These are phyloP conservation scores for Halcyon chelicuti DNA, from an alignment of 2,797 vertebrate species.

Conservation along the genomic window DNA sequence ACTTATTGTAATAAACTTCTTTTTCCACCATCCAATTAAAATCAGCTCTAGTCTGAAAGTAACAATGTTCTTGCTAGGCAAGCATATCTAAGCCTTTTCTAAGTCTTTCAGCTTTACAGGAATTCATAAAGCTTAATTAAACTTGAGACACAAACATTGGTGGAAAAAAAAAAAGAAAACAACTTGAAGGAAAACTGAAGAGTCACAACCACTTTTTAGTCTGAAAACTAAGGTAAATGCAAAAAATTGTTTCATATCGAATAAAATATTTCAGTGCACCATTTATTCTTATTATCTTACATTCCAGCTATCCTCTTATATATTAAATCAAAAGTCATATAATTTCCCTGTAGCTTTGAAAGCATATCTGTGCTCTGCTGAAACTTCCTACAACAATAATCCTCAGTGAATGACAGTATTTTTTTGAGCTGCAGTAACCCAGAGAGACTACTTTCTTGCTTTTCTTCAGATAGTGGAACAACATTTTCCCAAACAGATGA, in stretches of 20 bases:
- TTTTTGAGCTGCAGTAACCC: neutral
- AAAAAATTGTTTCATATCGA: neutral
- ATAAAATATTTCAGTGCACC: neutral
- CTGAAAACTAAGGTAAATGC: neutral
- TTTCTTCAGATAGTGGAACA: neutral
- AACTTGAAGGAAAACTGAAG: neutral
- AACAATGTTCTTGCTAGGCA: neutral
- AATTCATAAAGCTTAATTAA: constrained; percentile 43
- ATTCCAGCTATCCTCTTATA: neutral
- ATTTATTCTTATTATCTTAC: constrained; percentile 35
- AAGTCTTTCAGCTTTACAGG: neutral
- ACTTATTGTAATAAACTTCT: constrained; percentile 7
- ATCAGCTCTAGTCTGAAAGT: neutral
- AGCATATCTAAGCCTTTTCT: constrained; percentile 42
- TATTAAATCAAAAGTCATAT: constrained; percentile 31
- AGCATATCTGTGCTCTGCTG: neutral
- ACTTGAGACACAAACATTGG: neutral
- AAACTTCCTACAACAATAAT: neutral
- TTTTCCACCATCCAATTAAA: constrained; percentile 30
- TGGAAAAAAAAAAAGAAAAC: neutral
- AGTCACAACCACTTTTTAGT: neutral
- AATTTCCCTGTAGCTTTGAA: constrained; percentile 12
- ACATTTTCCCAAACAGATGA: neutral
- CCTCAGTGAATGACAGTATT: neutral
- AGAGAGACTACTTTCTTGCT: neutral